These are phyloP conservation scores for Ptyas mucosa DNA, from an alignment of 2,113 vertebrate genomes.

Conservation along the genomic window DNA sequence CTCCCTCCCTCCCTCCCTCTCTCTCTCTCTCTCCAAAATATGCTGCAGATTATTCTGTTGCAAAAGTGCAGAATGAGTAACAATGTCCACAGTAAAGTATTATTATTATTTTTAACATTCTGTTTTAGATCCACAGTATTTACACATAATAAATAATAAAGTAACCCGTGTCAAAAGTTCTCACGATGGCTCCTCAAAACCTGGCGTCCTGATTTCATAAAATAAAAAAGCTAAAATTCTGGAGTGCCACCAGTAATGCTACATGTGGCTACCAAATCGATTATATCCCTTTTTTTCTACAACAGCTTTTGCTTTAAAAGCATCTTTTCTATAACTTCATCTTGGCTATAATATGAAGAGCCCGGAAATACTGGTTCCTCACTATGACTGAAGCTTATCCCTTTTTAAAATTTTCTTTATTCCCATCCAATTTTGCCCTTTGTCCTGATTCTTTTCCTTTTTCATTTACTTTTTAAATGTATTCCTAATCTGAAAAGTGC, in stretches of 20 bases:
- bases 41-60: not conserved
- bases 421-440: not conserved
- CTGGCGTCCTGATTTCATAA: not conserved
- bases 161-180: not conserved
- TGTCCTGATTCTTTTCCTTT: not conserved
- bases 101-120: not conserved
- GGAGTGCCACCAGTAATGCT: not conserved
- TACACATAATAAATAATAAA: not conserved
- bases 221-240: not conserved
- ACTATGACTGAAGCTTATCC: not conserved
- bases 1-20: not conserved
- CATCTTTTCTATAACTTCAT: not conserved
- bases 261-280: not conserved
- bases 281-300: not conserved
- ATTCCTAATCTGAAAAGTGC: not conserved
- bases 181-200: not conserved
- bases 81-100: not conserved
- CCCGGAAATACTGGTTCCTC: not conserved
- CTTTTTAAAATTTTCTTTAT: not conserved
- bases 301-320: not conserved
- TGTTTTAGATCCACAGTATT: not conserved
- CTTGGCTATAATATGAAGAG: not conserved
- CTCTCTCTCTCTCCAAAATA: not conserved
- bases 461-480: not conserved
- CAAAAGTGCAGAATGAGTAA: not conserved